Conservation (phyloP, 2,113 vertebrate genomes). For the Paracanthobrama guichenoti region DNA sequence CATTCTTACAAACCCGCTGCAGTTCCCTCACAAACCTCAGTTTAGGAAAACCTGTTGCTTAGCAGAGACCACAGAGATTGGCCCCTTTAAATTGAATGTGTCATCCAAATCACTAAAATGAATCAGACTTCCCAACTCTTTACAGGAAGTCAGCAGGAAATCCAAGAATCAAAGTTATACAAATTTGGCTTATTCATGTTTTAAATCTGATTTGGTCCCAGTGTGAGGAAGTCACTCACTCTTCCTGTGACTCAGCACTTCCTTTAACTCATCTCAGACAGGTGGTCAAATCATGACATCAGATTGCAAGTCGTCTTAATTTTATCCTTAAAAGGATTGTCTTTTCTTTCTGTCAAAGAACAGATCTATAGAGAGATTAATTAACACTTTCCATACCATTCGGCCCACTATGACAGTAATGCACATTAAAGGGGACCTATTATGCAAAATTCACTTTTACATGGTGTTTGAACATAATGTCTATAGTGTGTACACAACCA, state of each 20-base stretch:
- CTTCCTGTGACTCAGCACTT: constrained; percentile 30
- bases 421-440: neutral
- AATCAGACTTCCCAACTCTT: neutral
- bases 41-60: neutral
- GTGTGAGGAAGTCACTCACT: constrained; percentile 8
- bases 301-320: neutral
- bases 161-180: neutral
- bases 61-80: neutral
- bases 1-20: neutral
- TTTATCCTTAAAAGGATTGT: constrained; percentile 11
- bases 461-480: too few species aligned
- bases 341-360: neutral
- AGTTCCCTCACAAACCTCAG: neutral
- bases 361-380: neutral
- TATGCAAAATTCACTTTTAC: too few species aligned
- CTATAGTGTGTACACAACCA: too few species aligned
- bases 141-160: neutral
- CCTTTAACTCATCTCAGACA: constrained; percentile 11
- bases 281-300: neutral
- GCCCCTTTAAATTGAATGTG: neutral
- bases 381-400: neutral
- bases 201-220: neutral
- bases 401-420: too few species aligned
- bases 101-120: neutral
- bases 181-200: neutral